These are phyloP conservation scores for Limonius californicus DNA, from an alignment of 1,140 invertebrate genomes.

Conservation along the genomic window DNA sequence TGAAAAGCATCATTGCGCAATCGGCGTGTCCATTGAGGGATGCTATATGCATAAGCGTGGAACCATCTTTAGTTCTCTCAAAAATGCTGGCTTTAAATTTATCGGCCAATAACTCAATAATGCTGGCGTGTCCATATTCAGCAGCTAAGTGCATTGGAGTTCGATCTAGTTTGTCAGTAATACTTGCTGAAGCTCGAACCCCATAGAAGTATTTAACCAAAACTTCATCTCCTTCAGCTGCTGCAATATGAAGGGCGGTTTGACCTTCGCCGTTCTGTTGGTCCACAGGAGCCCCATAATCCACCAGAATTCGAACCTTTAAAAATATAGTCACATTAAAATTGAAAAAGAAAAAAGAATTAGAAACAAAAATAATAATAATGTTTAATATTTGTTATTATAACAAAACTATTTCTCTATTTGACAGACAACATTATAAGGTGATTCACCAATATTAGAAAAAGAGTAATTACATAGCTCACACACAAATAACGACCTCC, in stretches of 20 bases:
- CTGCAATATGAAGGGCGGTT: conserved; percentile 89
- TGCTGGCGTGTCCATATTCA: conserved; percentile 90
- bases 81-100: conserved; percentile 96
- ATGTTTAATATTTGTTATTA: no score
- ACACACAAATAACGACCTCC: no score
- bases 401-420: no score
- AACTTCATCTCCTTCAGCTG: conserved; percentile 91
- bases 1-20: conserved; percentile 97
- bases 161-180: conserved; percentile 92
- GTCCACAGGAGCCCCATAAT: conserved; percentile 88
- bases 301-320: conserved; percentile 80
- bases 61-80: conserved; percentile 94
- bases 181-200: conserved; percentile 87
- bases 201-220: conserved; percentile 94
- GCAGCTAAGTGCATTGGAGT: conserved; percentile 97
- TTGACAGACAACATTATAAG: no score
- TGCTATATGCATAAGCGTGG: conserved; percentile 97
- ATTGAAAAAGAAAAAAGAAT: background rate
- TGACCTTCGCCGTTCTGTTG: conserved; percentile 88
- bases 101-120: conserved; percentile 94
- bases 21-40: conserved; percentile 95
- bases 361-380: no score
- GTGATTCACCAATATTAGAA: no score
- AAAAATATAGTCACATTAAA: no score
- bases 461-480: no score